Evolutionary conservation across 1,140 invertebrate genomes (phyloP).

Genomic region (Camponotus floridanus): DNA sequence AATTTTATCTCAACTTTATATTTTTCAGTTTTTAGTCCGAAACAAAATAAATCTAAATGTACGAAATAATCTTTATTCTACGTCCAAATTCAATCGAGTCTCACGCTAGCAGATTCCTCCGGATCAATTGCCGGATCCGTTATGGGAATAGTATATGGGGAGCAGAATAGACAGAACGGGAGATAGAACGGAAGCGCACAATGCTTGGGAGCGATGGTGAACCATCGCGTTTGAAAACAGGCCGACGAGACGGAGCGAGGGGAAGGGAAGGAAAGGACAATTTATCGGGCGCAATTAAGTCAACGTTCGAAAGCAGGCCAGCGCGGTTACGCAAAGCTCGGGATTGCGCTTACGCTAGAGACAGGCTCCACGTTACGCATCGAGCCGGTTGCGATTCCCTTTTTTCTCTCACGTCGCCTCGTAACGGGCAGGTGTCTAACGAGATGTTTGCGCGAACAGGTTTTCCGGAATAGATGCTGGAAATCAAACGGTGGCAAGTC

Average conservation of each 20-base stretch:
- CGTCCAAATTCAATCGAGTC: constrained; percentile 46
- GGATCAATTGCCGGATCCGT: constrained; percentile 56
- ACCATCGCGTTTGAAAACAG: constrained; percentile 66
- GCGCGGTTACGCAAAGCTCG: constrained; percentile 56
- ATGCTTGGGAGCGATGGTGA: constrained; percentile 43
- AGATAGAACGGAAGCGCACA: constrained; percentile 65
- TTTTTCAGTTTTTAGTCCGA: background rate
- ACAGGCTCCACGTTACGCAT: background rate
- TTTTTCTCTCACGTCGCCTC: background rate
- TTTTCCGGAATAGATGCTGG: background rate
- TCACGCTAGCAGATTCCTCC: constrained; percentile 21
- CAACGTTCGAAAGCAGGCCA: constrained; percentile 60
- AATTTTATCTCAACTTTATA: too few species aligned
- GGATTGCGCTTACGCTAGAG: background rate
- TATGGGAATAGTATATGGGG: constrained; percentile 59
- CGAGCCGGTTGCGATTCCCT: background rate
- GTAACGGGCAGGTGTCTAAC: too few species aligned
- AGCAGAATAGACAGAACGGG: constrained; percentile 34
- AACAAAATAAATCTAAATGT: background rate
- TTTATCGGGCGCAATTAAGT: constrained; percentile 74
- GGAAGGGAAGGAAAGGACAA: constrained; percentile 61
- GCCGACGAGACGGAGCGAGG: constrained; percentile 26
- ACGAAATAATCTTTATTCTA: background rate
- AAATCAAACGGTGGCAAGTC: background rate
- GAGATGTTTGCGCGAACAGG: background rate